Percentiles rank a stretch among this genome's conserved stretches.
Evolutionary conservation across 2,888 invertebrate genomes (phyloP).

Genomic region (Synergus laeviventris): DNA sequence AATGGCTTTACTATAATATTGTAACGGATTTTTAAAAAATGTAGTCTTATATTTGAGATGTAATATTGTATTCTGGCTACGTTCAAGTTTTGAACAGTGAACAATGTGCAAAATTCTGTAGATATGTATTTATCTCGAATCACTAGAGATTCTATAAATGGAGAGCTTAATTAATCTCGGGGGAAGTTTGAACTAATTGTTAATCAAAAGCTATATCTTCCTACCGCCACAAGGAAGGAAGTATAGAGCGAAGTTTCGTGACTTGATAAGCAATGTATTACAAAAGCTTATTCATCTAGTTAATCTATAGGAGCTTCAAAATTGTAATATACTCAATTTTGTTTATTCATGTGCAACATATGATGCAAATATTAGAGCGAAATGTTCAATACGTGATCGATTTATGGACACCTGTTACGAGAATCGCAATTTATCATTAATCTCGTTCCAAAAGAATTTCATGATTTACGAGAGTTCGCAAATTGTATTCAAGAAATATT

Average conservation of each 20-base stretch:
- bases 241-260: conserved; percentile 43
- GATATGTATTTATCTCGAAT: conserved; percentile 22
- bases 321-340: not conserved
- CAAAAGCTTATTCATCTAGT: conserved; percentile 36
- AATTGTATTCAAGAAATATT: not conserved
- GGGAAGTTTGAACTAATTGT: conserved; percentile 43
- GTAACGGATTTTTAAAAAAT: not conserved
- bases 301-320: not conserved
- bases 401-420: conserved; percentile 5
- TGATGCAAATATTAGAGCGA: not conserved
- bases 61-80: not conserved
- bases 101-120: conserved; percentile 14
- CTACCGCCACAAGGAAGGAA: conserved; percentile 37
- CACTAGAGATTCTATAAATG: conserved; percentile 24
- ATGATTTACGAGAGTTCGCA: conserved; percentile 2
- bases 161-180: not conserved
- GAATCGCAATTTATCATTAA: not conserved
- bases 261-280: not conserved
- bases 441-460: not conserved
- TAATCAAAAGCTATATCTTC: conserved; percentile 45
- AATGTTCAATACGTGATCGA: not conserved
- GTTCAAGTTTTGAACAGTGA: not conserved
- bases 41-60: not conserved
- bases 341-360: conserved; percentile 1
- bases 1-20: not conserved